Evolutionary conservation across 2,797 vertebrate species (phyloP).

Genomic region (Phrynocephalus forsythii): DNA sequence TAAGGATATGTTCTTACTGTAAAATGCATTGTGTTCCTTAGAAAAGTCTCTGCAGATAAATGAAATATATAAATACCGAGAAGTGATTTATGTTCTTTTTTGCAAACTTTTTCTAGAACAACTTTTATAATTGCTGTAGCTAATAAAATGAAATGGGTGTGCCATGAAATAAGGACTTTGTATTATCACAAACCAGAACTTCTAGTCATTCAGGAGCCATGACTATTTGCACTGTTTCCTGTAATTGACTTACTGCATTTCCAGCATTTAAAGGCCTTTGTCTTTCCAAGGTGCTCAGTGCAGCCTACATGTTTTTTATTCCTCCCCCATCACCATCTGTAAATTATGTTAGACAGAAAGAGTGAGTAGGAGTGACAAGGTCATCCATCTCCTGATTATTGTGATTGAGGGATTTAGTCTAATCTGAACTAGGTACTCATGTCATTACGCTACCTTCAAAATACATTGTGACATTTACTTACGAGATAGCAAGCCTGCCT

Average conservation of each 20-base stretch:
- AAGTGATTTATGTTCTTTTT: not conserved
- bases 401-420: not conserved
- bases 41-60: not conserved
- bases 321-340: not conserved
- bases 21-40: not conserved
- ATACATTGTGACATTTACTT: not conserved
- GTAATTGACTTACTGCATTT: not conserved
- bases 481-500: not conserved
- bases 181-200: not conserved
- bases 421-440: not conserved
- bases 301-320: not conserved
- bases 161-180: not conserved
- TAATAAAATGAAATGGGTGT: not conserved
- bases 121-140: not conserved
- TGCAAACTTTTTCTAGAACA: not conserved
- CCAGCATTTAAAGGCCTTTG: too few relatives aligned
- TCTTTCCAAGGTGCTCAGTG: not conserved
- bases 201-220: not conserved
- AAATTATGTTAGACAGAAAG: not conserved
- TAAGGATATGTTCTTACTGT: slow-evolving; percentile 62
- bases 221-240: not conserved
- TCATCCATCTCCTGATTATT: not conserved
- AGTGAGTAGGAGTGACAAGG: not conserved
- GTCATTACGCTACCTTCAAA: not conserved
- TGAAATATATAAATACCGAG: not conserved